A percentile compares a stretch with the other conserved stretches of the same genome.
Conservation (phyloP, 2,888 invertebrate species). For the Liodrosophila aerea region DNA sequence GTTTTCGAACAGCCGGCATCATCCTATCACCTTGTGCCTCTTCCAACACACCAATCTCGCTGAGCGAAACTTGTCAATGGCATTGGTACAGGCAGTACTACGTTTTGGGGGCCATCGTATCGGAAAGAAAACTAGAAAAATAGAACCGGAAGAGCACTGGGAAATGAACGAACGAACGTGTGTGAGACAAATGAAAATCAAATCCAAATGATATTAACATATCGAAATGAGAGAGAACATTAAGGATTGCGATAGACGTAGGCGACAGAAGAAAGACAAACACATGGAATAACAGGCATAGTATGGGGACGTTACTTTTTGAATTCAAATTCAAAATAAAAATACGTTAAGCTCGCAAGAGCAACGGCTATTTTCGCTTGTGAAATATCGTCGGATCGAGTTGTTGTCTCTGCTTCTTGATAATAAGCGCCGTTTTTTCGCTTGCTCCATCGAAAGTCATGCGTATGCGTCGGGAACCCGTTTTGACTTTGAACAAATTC, state of each 20-base stretch:
- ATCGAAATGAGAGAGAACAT: constrained; percentile 4
- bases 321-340: constrained; percentile 56
- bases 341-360: constrained; percentile 42
- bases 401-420: constrained; percentile 15
- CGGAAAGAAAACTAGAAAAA: constrained; percentile 4
- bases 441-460: constrained; percentile 41
- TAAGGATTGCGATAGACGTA: not conserved
- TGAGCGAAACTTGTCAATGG: constrained; percentile 52
- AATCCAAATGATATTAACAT: constrained; percentile 14
- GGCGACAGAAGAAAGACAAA: not conserved
- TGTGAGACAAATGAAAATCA: constrained; percentile 1
- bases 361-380: constrained; percentile 46
- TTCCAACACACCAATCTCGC: constrained; percentile 34
- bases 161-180: not conserved
- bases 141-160: constrained; percentile 28
- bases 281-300: not conserved
- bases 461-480: constrained; percentile 35
- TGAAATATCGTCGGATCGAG: constrained; percentile 37
- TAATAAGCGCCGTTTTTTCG: constrained; percentile 17
- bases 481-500: constrained; percentile 41
- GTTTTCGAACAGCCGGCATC: constrained; percentile 50
- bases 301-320: constrained; percentile 51
- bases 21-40: constrained; percentile 51
- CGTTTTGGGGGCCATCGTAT: constrained; percentile 20
- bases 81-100: constrained; percentile 53